Percentiles rank a stretch among this genome's conserved stretches.
phyloP scores from a whole-genome alignment of 1,140 invertebrate species.

The Cephus cinctus region DNA sequence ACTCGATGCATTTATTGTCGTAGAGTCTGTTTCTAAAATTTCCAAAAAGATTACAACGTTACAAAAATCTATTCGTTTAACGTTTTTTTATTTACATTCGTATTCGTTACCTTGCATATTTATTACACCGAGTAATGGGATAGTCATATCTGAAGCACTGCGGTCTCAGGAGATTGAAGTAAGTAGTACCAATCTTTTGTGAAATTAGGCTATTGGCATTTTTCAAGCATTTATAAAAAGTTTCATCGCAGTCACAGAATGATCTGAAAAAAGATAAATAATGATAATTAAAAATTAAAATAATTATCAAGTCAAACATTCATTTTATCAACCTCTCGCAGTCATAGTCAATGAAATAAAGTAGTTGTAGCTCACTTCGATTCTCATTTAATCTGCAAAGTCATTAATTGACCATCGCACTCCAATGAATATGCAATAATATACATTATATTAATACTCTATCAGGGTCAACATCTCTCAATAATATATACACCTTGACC shows the following conservation, averaged over 20 bases:
- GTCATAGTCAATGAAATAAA: too few species aligned
- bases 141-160: constrained; percentile 48
- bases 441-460: too few species aligned
- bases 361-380: too few species aligned
- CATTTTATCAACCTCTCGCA: too few species aligned
- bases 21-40: constrained; percentile 50
- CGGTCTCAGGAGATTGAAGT: constrained; percentile 9
- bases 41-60: constrained; percentile 23
- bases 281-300: not conserved
- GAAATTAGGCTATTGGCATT: not conserved
- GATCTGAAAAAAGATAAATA: constrained; percentile 1
- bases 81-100: constrained; percentile 12
- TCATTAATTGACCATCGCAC: too few species aligned
- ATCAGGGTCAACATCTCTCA: too few species aligned
- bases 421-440: too few species aligned
- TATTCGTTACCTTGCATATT: constrained; percentile 50
- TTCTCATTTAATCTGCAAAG: too few species aligned
- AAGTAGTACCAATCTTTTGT: constrained; percentile 2
- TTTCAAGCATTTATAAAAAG: constrained; percentile 13
- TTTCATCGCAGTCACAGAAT: constrained; percentile 7
- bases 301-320: too few species aligned
- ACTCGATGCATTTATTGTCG: constrained; percentile 53
- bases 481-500: too few species aligned
- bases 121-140: constrained; percentile 54
- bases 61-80: constrained; percentile 8